These are phyloP conservation scores for Lasioglossum figueresi DNA, from an alignment of 2,888 invertebrate genomes.

Conservation along the genomic window DNA sequence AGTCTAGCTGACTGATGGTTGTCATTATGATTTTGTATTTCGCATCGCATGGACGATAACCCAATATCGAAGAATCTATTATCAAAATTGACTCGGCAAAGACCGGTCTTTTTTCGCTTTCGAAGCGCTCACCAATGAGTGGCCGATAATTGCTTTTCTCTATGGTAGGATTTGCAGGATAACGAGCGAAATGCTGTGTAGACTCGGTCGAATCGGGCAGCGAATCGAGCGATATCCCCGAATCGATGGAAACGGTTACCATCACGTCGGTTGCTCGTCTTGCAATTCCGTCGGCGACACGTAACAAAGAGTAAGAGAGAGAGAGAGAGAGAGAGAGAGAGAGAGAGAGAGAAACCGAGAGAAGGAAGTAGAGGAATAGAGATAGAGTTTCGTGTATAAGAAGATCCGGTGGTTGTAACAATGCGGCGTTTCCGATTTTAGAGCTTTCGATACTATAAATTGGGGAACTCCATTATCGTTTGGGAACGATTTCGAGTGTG, in stretches of 20 bases:
- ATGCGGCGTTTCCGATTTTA: constrained; percentile 38
- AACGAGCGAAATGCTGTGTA: background rate
- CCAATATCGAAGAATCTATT: background rate
- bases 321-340: background rate
- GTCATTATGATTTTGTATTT: background rate
- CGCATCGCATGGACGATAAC: background rate
- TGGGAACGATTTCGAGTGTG: constrained; percentile 52
- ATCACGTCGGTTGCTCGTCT: background rate
- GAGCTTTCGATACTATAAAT: constrained; percentile 58
- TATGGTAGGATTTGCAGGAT: background rate
- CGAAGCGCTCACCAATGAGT: background rate
- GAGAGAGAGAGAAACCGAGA: background rate
- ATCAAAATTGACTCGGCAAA: background rate
- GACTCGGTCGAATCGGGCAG: background rate
- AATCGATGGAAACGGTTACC: constrained; percentile 28
- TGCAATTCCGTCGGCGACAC: background rate
- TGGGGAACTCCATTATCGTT: constrained; percentile 57
- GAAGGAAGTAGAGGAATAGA: background rate
- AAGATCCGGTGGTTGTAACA: constrained; percentile 26
- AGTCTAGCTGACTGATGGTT: too few relatives aligned
- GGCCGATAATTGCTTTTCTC: background rate
- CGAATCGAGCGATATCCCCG: background rate
- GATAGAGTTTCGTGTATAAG: background rate
- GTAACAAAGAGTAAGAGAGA: background rate
- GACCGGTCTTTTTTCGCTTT: background rate